A percentile compares a stretch with the other conserved stretches of the same genome.
These are phyloP conservation scores for Zonitis immaculata DNA, from an alignment of 2,888 invertebrate genomes.

Conservation along the genomic window DNA sequence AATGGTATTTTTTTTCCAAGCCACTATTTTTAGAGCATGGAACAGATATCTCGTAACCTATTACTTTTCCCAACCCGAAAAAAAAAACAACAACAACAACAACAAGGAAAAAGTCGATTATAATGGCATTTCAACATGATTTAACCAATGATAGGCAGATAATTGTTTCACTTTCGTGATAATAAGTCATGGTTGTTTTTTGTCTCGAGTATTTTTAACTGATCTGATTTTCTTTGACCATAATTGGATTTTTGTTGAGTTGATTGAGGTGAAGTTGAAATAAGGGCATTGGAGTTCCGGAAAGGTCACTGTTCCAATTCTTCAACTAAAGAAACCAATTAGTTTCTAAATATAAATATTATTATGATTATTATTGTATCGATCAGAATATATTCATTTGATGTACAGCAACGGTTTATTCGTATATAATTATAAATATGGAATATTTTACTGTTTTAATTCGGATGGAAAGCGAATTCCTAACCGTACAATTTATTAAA, in stretches of 20 bases:
- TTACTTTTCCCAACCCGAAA: background rate
- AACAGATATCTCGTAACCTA: background rate
- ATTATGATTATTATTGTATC: too few relatives aligned
- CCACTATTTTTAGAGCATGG: background rate
- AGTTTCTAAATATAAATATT: too few relatives aligned
- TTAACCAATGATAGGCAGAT: background rate
- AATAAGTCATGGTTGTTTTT: too few relatives aligned
- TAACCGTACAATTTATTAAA: constrained; percentile 10
- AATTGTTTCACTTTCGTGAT: background rate
- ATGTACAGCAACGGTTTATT: background rate
- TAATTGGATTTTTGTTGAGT: too few relatives aligned
- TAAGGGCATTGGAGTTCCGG: background rate
- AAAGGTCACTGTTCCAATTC: background rate
- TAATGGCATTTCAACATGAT: background rate
- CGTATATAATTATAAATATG: background rate
- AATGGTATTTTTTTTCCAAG: background rate
- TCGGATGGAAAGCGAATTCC: constrained; percentile 3
- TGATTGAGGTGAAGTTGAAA: too few relatives aligned
- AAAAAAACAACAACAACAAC: background rate
- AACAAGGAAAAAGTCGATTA: background rate
- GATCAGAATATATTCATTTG: too few relatives aligned
- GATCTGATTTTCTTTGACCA: too few relatives aligned
- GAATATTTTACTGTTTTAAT: background rate
- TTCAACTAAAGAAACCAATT: background rate
- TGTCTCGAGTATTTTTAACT: too few relatives aligned